These are phyloP conservation scores for Zosterops borbonicus DNA, from an alignment of 2,113 vertebrate genomes.

Conservation along the genomic window DNA sequence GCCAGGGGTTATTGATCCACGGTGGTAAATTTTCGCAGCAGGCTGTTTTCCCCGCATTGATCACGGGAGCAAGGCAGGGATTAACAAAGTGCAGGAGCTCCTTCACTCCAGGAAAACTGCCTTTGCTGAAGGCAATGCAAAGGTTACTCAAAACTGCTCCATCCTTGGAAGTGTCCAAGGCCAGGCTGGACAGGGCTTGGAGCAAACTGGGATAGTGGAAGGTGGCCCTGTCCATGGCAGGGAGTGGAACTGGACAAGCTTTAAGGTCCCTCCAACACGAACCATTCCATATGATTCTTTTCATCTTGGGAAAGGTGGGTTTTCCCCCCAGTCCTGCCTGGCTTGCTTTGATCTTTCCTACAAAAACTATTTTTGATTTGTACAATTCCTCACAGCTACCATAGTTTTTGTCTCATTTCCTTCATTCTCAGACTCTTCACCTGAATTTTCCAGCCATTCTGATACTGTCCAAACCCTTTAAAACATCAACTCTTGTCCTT, in stretches of 20 bases:
- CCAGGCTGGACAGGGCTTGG: fast-evolving
- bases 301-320: fast-evolving
- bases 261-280: neutral
- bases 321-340: neutral
- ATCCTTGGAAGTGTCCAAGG: neutral
- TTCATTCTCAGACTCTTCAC: neutral
- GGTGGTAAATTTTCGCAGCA: slow-evolving; percentile 3
- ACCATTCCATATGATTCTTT: neutral
- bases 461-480: neutral
- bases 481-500: neutral
- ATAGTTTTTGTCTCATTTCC: neutral
- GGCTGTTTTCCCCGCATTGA: neutral
- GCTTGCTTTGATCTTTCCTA: neutral
- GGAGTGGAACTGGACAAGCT: neutral
- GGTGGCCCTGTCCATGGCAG: neutral
- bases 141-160: neutral
- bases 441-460: neutral
- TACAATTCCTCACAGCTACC: neutral
- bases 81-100: neutral
- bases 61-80: neutral
- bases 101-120: neutral
- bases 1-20: slow-evolving; percentile 8
- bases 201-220: neutral
- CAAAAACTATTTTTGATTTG: neutral
- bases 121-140: neutral